Conservation (phyloP, 2,797 vertebrate genomes). For the Apogon talboti region DNA sequence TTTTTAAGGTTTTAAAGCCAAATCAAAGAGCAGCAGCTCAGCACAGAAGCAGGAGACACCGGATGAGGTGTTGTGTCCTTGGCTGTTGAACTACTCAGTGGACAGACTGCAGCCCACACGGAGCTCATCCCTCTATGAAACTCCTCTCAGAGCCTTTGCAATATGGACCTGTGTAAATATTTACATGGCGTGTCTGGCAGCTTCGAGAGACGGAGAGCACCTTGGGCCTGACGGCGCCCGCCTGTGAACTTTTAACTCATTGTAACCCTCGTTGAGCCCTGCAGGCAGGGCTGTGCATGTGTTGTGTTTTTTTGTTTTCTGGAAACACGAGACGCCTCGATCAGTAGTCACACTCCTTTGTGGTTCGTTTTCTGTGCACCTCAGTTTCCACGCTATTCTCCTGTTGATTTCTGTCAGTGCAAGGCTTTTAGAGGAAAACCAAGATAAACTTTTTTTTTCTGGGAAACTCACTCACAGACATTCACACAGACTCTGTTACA, state of each 20-base stretch:
- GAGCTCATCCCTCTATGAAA: slow-evolving; percentile 15
- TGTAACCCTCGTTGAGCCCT: slow-evolving; percentile 14
- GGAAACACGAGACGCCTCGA: slow-evolving; percentile 14
- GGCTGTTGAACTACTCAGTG: background rate
- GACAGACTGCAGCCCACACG: background rate
- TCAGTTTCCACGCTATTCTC: background rate
- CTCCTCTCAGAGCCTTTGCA: background rate
- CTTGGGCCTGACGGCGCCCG: slow-evolving; percentile 26
- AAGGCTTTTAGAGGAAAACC: slow-evolving; percentile 23
- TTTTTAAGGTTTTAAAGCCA: slow-evolving; percentile 7
- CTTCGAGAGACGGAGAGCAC: slow-evolving; percentile 47
- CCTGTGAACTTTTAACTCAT: slow-evolving; percentile 47
- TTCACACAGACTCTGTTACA: background rate
- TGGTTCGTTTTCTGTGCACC: background rate
- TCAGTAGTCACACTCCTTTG: background rate
- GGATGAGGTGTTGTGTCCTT: slow-evolving; percentile 15
- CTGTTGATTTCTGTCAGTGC: slow-evolving; percentile 13
- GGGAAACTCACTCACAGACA: slow-evolving; percentile 1
- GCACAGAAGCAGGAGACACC: slow-evolving; percentile 13
- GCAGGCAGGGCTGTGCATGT: slow-evolving; percentile 32
- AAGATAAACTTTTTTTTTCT: slow-evolving; percentile 20
- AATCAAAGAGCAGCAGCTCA: background rate
- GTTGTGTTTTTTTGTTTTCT: background rate
- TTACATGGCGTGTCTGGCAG: slow-evolving; percentile 61
- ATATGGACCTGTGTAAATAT: slow-evolving; percentile 68